Evolutionary conservation across 2,888 invertebrate species (phyloP), one percentile per base, ranked within the genome.

Genomic region (Ectemnius lituratus): DNA sequence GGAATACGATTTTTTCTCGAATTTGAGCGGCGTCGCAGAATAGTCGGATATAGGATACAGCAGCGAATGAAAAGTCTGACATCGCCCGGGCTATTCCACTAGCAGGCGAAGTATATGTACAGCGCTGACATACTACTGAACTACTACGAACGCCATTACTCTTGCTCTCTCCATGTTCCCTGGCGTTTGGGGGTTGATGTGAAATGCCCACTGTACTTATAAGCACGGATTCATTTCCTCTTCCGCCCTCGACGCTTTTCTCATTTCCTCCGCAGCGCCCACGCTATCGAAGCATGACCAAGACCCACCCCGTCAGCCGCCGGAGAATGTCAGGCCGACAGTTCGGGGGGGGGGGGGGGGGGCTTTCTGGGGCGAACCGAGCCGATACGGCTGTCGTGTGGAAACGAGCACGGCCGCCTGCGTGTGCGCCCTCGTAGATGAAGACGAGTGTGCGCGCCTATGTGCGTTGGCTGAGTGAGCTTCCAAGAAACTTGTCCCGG

Each of bases 251-350:
- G 57, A 57, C 20, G 57, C 57, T 56, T 66, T 70, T 62, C 67
- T 61, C 47, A 46, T 59, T 69, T 66, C 67, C 52, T 52, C 16
- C n/a, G 52, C 16, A 20, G 72, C 66, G 72, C 66, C 73, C 37
- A 67, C 69, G 61, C 60, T 57, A 46, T 71, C 63, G 64, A 70
- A 65, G 70, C 73, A 49, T 73, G 76, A 70, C 74, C 63, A 73
- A 63, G 65, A 49, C 69, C 62, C 75, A 75, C 75, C 78, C 74
- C 78, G 59, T 77, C 62, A 66, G 37, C 70, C 69, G 67, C 3
- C 27, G 37, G 66, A 67, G 73, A 82, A 80, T 72, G 72, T 81
- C 77, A 79, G 79, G 37, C 61, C 62, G 70, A 58, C 66, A 49
- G 62, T 64, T 63, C 66, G 70, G 65, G 74, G 74, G 37, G 76